Evolutionary conservation across 2,113 vertebrate species (phyloP).

Genomic region (Spea bombifrons): DNA sequence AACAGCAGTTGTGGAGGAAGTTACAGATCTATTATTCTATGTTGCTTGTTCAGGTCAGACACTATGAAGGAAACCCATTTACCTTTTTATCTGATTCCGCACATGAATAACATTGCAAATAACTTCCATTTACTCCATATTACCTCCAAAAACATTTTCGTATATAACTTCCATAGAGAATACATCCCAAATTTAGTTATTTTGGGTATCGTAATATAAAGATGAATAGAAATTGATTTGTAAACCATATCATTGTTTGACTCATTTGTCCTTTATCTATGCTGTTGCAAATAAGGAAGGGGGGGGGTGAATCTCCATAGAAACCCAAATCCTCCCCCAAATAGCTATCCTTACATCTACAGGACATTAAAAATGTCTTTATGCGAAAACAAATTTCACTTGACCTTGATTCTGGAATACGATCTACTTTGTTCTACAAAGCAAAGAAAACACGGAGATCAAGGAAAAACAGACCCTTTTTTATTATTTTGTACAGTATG

Average conservation of each 20-base stretch:
- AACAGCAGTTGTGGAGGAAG: neutral
- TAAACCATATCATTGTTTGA: constrained; percentile 36
- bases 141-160: constrained; percentile 42
- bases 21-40: constrained; percentile 35
- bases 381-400: constrained; percentile 42
- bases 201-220: constrained; percentile 25
- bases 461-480: neutral
- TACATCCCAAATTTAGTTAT: constrained; percentile 47
- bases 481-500: neutral
- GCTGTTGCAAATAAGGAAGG: constrained; percentile 43
- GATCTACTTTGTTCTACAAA: constrained; percentile 14
- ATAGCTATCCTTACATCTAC: constrained; percentile 33
- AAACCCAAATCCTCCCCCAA: constrained; percentile 46
- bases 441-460: neutral
- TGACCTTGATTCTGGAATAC: constrained; percentile 43
- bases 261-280: constrained; percentile 42
- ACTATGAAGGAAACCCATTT: constrained; percentile 38
- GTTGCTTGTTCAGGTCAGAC: constrained; percentile 17
- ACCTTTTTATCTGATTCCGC: constrained; percentile 24
- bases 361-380: constrained; percentile 39
- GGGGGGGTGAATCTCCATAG: constrained; percentile 47
- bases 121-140: constrained; percentile 27
- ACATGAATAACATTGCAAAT: constrained; percentile 33
- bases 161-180: constrained; percentile 36
- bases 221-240: constrained; percentile 34